Base-by-base conservation (phyloP, 1,140 invertebrate genomes). In the Bombus waltoni region DNA sequence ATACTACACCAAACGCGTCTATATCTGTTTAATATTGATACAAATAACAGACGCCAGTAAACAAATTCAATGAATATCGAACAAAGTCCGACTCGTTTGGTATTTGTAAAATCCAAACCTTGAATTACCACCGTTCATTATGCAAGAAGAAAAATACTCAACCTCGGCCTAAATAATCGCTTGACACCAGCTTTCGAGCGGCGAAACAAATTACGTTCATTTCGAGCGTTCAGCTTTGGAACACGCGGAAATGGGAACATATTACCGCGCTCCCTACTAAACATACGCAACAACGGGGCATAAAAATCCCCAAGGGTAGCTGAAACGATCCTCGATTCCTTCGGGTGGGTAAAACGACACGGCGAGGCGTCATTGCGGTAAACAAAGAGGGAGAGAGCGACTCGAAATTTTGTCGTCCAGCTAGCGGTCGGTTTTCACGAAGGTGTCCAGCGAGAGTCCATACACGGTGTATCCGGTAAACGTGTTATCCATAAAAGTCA, bases 401-500 rank as follows among this genome's bases (percentile, higher is more conserved):
- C 44, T 40, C 53, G 81, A n/a, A 74, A 77, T 71, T 77, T 68
- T 53, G 53, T 15, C 32, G 22, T 38, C 28, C 28, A 3, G 8
- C 47, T 66, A 44, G 71, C 62, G 53, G 53, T 44, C 32, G 3
- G 40, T 35, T 25, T 25, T 70, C 57, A 32, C 57, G n/a, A 76
- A 38, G 18, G 59, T 35, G 80, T 68, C 62, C 68, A 53, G 65
- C n/a, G 32, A 28, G 35, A 59, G 42, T 40, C 47, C 22, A 71
- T 81, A 32, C 68, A 71, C 66, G 10, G 32, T 66, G 84, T 83
- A 81, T 68, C 82, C 68, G 42, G 75, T 87, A 81, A 91, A 91
- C 86, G 83, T n/a, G 71, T 77, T 83, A 91, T 91, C 90, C 84
- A 91, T 90, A 91, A 91, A 91, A 91, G 91, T 91, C 91, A 91